Evolutionary conservation across 2,797 vertebrate genomes (phyloP).

Genomic region (Enteromius fasciolatus): DNA sequence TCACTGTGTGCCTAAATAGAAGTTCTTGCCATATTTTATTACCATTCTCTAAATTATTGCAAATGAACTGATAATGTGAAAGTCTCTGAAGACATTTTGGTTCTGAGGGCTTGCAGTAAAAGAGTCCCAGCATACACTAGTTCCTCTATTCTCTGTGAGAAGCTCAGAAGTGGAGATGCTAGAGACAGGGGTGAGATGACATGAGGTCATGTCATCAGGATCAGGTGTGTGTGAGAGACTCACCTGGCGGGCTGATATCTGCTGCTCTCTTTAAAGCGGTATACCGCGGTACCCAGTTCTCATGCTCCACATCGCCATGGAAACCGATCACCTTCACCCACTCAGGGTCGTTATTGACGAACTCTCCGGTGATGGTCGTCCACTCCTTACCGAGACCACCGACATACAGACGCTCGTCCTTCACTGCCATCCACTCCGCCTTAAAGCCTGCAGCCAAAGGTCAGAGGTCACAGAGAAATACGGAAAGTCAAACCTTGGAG

Average conservation of each 20-base stretch:
- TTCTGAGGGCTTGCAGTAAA: too few species aligned
- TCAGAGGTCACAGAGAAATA: not conserved
- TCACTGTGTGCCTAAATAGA: too few species aligned
- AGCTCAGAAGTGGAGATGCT: too few species aligned
- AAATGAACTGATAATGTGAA: too few species aligned
- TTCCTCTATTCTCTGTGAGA: too few species aligned
- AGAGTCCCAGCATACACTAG: too few species aligned
- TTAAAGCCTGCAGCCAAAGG: slow-evolving; percentile 85
- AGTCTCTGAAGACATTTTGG: too few species aligned
- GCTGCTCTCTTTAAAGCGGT: slow-evolving; percentile 79
- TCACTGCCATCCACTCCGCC: slow-evolving; percentile 95
- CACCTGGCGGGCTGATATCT: slow-evolving; percentile 89
- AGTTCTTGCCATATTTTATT: too few species aligned
- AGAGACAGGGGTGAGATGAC: too few species aligned
- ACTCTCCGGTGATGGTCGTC: slow-evolving; percentile 90
- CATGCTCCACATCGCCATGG: slow-evolving; percentile 84
- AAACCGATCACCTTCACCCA: slow-evolving; percentile 94
- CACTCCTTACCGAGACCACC: slow-evolving; percentile 97
- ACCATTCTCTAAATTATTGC: too few species aligned
- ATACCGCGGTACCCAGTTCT: slow-evolving; percentile 92
- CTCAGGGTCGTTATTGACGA: slow-evolving; percentile 93
- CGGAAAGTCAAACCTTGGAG: too few species aligned
- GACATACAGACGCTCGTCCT: slow-evolving; percentile 89
- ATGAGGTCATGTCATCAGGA: too few species aligned
- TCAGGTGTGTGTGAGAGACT: not conserved